phyloP scores from a whole-genome alignment of 2,113 vertebrate genomes.

The Hylia prasina region DNA sequence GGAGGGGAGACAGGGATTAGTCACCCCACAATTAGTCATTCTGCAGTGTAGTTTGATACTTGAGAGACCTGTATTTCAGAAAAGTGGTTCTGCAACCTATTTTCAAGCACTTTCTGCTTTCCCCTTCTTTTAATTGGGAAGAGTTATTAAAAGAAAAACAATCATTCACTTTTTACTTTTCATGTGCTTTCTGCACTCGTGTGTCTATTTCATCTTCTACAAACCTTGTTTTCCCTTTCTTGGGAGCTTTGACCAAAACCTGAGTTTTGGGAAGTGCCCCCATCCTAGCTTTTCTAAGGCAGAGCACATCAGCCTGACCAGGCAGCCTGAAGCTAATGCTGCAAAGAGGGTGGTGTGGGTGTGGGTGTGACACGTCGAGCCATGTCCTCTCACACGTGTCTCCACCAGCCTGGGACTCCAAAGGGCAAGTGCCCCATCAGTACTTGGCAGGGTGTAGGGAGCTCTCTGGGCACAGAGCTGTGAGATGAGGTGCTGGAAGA shows the following conservation, averaged over 20 bases:
- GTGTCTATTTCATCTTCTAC: background rate
- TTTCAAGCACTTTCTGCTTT: conserved; percentile 22
- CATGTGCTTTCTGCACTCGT: background rate
- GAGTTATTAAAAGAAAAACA: background rate
- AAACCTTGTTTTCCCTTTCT: background rate
- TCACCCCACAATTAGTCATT: conserved; percentile 57
- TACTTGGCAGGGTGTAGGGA: background rate
- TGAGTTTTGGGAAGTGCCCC: background rate
- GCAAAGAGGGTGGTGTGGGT: background rate
- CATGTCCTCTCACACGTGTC: background rate
- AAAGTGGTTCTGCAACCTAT: background rate
- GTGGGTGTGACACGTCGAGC: rapidly evolving
- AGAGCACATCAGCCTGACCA: background rate
- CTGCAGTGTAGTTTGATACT: background rate
- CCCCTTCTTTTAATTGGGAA: background rate
- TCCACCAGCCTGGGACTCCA: background rate
- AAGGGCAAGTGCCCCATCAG: rapidly evolving
- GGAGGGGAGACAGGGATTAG: conserved; percentile 41
- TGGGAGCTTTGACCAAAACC: background rate
- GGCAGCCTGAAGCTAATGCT: background rate
- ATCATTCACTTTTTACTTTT: background rate
- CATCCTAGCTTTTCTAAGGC: background rate
- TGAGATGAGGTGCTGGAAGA: background rate
- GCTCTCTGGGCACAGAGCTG: background rate
- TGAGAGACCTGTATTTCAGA: conserved; percentile 38